phyloP scores from a whole-genome alignment of 2,113 vertebrate species.

The Orcinus orca region DNA sequence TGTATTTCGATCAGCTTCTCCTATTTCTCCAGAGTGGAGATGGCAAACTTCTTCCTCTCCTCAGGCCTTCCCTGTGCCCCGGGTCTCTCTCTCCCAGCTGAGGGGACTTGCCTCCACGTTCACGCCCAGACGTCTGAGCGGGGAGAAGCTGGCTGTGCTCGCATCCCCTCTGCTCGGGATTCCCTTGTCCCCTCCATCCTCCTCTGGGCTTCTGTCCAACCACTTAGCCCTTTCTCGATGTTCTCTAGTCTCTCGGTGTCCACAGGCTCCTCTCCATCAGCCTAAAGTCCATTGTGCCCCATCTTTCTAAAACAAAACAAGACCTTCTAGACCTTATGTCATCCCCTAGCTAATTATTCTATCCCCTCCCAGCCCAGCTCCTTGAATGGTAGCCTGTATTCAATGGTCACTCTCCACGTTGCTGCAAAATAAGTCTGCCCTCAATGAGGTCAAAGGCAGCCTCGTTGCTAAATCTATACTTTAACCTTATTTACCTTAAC shows the following conservation, averaged over 20 bases:
- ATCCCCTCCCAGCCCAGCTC: not conserved
- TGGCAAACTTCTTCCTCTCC: not conserved
- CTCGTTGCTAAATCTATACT: not conserved
- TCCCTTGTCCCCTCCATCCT: not conserved
- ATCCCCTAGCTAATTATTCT: not conserved
- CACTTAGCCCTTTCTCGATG: not conserved
- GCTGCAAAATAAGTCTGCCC: not conserved
- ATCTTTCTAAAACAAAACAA: not conserved
- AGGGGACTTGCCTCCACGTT: not conserved
- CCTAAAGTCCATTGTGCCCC: not conserved
- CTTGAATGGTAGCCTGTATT: not conserved
- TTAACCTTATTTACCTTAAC: not conserved
- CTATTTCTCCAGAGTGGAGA: not conserved
- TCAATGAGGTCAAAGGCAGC: not conserved
- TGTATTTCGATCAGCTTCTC: not conserved
- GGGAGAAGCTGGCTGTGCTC: not conserved
- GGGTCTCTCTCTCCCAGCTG: not conserved
- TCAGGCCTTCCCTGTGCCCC: not conserved
- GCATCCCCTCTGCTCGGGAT: fast-evolving
- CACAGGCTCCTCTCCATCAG: not conserved
- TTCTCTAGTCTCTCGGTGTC: not conserved
- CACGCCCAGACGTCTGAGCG: not conserved
- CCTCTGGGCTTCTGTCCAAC: not conserved
- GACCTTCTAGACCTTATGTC: not conserved
- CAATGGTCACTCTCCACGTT: not conserved